Conservation (phyloP, 2,113 vertebrate species). For the Micronycteris hirsuta region DNA sequence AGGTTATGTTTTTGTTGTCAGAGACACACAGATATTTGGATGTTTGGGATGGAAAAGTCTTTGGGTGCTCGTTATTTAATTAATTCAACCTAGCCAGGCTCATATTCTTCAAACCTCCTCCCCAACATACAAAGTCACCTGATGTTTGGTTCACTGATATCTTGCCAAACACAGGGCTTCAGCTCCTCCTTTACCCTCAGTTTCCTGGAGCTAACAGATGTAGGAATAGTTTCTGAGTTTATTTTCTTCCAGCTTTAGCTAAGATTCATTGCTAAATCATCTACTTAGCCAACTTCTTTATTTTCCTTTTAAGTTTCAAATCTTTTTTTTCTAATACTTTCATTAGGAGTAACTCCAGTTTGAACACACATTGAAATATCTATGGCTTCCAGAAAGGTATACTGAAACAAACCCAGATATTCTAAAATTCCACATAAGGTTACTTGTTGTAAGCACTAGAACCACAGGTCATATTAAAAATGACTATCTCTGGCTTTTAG, state of each 20-base stretch:
- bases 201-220: background rate
- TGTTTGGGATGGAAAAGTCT: background rate
- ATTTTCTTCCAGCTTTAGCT: background rate
- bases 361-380: background rate
- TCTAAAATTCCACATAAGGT: background rate
- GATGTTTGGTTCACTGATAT: background rate
- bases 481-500: background rate
- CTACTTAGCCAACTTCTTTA: background rate
- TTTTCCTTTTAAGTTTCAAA: constrained; percentile 6
- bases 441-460: background rate
- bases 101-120: constrained; percentile 11
- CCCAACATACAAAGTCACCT: background rate
- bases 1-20: constrained; percentile 6
- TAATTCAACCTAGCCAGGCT: constrained; percentile 1
- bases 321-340: background rate
- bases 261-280: background rate
- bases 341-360: background rate
- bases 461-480: background rate
- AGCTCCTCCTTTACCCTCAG: background rate
- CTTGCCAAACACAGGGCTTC: background rate
- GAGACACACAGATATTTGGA: background rate
- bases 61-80: background rate
- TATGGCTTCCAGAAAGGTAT: background rate
- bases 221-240: background rate
- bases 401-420: background rate